Conservation (phyloP, 2,888 invertebrate species). For the Unio delphinus region DNA sequence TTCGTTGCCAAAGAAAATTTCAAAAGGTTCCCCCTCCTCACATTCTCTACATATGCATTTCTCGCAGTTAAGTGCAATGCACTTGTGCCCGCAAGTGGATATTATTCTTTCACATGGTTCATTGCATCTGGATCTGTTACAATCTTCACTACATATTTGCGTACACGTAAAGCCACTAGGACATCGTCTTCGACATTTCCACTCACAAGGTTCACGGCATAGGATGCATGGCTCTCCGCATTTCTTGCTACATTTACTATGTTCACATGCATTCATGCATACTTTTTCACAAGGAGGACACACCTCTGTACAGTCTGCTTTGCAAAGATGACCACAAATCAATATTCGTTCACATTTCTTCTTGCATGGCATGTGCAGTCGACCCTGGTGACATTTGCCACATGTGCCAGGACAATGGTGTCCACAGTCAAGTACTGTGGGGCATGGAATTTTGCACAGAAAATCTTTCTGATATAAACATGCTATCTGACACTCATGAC, state of each 20-base stretch:
- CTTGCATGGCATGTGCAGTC: slow-evolving; percentile 77
- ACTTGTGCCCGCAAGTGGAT: slow-evolving; percentile 71
- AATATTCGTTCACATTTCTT: slow-evolving; percentile 76
- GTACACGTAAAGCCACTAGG: slow-evolving; percentile 52
- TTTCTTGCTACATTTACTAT: slow-evolving; percentile 58
- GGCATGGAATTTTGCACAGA: slow-evolving; percentile 28
- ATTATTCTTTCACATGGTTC: slow-evolving; percentile 61
- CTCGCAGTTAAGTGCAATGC: slow-evolving; percentile 83
- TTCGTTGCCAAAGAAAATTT: slow-evolving; percentile 73
- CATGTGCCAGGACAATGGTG: slow-evolving; percentile 69
- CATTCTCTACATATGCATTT: slow-evolving; percentile 81
- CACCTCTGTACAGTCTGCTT: slow-evolving; percentile 43
- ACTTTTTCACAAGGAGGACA: slow-evolving; percentile 68
- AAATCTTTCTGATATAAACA: slow-evolving; percentile 22
- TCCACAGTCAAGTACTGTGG: slow-evolving; percentile 43
- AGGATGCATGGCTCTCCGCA: slow-evolving; percentile 63
- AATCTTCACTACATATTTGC: slow-evolving; percentile 67
- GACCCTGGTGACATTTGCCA: slow-evolving; percentile 76
- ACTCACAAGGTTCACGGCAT: slow-evolving; percentile 68
- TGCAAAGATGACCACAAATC: slow-evolving; percentile 72
- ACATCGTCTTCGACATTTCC: slow-evolving; percentile 57
- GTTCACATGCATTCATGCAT: slow-evolving; percentile 68
- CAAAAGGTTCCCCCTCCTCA: slow-evolving; percentile 61
- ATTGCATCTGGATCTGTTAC: slow-evolving; percentile 66
- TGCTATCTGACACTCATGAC: slow-evolving; percentile 23